A percentile compares a stretch with the other conserved stretches of the same genome.
phyloP scores from a whole-genome alignment of 2,797 vertebrate species.

The Eutrigla gurnardus region DNA sequence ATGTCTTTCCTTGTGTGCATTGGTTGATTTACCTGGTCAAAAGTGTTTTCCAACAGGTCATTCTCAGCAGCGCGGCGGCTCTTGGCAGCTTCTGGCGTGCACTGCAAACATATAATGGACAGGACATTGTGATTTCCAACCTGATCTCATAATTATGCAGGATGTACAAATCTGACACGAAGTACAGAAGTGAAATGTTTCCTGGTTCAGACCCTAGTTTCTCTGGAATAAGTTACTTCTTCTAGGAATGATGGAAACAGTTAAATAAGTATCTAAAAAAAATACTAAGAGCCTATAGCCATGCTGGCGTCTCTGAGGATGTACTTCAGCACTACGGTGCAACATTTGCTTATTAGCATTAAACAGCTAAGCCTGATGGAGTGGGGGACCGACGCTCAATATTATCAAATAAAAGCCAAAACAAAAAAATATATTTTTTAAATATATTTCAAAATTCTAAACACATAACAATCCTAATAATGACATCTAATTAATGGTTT shows the following conservation, averaged over 20 bases:
- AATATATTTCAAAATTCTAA: too few species aligned
- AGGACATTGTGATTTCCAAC: background rate
- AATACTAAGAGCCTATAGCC: background rate
- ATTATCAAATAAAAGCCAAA: background rate
- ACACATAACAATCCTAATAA: background rate
- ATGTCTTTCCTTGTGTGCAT: background rate
- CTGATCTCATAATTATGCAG: background rate
- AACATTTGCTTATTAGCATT: background rate
- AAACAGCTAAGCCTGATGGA: background rate
- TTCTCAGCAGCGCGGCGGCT: conserved; percentile 92
- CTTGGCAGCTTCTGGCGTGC: conserved; percentile 89
- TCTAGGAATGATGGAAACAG: background rate
- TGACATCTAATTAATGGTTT: background rate
- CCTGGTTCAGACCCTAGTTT: background rate
- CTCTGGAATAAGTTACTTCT: background rate
- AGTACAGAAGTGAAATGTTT: background rate
- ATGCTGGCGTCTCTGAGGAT: background rate
- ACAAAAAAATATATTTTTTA: too few species aligned
- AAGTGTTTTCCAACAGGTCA: conserved; percentile 88
- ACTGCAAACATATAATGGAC: conserved; percentile 77
- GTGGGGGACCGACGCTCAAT: background rate
- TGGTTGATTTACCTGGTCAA: conserved; percentile 80
- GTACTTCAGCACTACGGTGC: background rate
- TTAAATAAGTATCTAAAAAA: background rate
- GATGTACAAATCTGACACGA: background rate